Conservation (phyloP, 2,888 invertebrate genomes). For the Cantharis rustica region DNA sequence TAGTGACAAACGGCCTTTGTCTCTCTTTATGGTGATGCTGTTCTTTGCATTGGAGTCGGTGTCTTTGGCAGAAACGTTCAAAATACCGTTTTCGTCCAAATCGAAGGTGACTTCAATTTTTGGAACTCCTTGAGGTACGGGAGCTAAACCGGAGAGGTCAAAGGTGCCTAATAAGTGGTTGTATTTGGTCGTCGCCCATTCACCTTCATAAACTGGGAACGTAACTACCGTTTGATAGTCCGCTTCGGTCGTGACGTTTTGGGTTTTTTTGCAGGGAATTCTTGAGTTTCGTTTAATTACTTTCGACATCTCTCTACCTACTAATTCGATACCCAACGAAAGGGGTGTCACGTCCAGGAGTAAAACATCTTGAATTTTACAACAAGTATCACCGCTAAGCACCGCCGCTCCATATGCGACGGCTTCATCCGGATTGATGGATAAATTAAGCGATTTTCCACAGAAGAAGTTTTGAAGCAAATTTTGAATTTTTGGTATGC, state of each 20-base stretch:
- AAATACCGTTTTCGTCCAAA: conserved; percentile 74
- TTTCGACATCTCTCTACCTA: conserved; percentile 78
- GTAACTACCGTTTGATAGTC: conserved; percentile 70
- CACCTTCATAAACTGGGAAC: conserved; percentile 69
- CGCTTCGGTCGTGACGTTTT: conserved; percentile 69
- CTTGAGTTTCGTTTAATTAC: conserved; percentile 63
- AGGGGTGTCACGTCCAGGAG: conserved; percentile 71
- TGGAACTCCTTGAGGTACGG: conserved; percentile 70
- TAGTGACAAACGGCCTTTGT: conserved; percentile 79
- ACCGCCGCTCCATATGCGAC: conserved; percentile 53
- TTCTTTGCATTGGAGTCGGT: conserved; percentile 67
- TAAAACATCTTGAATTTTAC: conserved; percentile 74
- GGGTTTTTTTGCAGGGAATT: conserved; percentile 62
- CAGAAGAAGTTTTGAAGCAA: conserved; percentile 77
- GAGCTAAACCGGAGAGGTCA: conserved; percentile 70
- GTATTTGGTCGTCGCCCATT: conserved; percentile 79
- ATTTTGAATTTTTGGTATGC: conserved; percentile 79
- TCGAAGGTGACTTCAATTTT: conserved; percentile 75
- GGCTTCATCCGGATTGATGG: conserved; percentile 53
- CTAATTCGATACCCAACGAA: conserved; percentile 73
- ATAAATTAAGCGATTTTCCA: conserved; percentile 56
- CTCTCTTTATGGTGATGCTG: conserved; percentile 49
- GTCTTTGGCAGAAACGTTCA: conserved; percentile 63
- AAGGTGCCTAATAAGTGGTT: conserved; percentile 72
- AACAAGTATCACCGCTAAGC: conserved; percentile 59